Base-by-base conservation (phyloP, 2,797 vertebrate species). In the Sebastes elongatus region DNA sequence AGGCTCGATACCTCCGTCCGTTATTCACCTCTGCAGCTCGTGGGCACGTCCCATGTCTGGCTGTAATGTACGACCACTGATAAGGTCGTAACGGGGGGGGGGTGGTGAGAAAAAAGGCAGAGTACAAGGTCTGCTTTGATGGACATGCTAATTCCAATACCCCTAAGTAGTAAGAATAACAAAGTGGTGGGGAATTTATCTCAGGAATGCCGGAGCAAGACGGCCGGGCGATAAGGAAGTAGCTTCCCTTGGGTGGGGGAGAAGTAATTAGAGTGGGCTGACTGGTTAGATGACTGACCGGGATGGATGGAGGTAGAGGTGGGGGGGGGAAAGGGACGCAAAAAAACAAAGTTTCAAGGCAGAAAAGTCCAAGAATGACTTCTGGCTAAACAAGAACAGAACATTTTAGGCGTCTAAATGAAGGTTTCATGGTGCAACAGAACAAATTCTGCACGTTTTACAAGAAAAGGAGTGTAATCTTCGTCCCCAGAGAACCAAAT, bases 111-210 rank as follows among this genome's bases (percentile, higher is more conserved):
- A 88, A 89, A 87, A 72, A 86, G 82, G 84, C 77, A 76, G 84
- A 89, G 90, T 91, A 92, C 91, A 92, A 90, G 91, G 90, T 88
- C 88, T 74, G 89, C 94, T 94, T 93, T 94, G 93, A 94, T 93
- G 94, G 91, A 89, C 90, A 86, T 87, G 92, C 92, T 94, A 93
- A 94, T 93, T 92, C 94, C 89, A 89, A 94, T 90, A 93, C 88
- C 85, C 86, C 90, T 93, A 92, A 95, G 93, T 90, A 92, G 90
- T 92, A 94, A 92, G 93, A 94, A 95, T 94, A 95, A 94, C 94
- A 95, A 93, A 95, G 92, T 93, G 92, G 86, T 70, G 82, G 90
- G 32, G 88, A 94, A 93, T 94, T 95, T 94, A 95, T 95, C 93
- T 95, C 76, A 93, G 94, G 95, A 95, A 95, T 95, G 94, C 86